Percentiles rank a stretch among this genome's conserved stretches.
Conservation (phyloP, 2,888 invertebrate species). For the Tipula confusa region DNA sequence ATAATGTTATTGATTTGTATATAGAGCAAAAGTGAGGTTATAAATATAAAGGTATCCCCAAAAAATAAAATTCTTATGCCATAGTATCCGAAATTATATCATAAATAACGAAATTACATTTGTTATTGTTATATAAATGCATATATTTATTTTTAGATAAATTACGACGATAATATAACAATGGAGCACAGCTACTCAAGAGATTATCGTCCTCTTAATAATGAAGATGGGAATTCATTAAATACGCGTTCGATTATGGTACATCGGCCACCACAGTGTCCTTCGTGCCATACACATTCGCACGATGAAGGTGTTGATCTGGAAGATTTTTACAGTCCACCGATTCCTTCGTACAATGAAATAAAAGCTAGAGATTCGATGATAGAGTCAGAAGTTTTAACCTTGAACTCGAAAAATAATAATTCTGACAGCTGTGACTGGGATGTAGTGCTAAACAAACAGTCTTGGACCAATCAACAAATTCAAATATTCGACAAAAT, state of each 20-base stretch:
- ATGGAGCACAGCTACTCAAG: constrained; percentile 71
- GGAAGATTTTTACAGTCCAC: constrained; percentile 47
- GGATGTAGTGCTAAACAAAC: constrained; percentile 63
- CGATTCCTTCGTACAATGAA: constrained; percentile 56
- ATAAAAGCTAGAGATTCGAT: constrained; percentile 59
- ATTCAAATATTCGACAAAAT: constrained; percentile 62
- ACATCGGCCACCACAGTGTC: constrained; percentile 47
- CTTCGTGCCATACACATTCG: constrained; percentile 47
- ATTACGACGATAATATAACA: constrained; percentile 49
- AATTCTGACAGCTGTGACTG: constrained; percentile 58
- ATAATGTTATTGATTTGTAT: background rate
- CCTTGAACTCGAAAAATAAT: constrained; percentile 56
- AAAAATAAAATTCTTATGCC: background rate
- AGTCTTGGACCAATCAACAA: constrained; percentile 61
- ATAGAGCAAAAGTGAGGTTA: background rate
- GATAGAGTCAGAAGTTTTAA: constrained; percentile 66
- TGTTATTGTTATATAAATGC: background rate
- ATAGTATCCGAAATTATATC: background rate
- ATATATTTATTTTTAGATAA: constrained; percentile 41
- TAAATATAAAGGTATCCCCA: background rate
- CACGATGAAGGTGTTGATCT: constrained; percentile 51
- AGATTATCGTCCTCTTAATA: constrained; percentile 52
- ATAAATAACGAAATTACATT: background rate
- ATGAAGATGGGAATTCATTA: constrained; percentile 43
- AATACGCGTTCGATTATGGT: constrained; percentile 46